Conservation (phyloP, 37 sponge, comb jelly and placozoan species). For the Halisarca cf. caerulea region DNA sequence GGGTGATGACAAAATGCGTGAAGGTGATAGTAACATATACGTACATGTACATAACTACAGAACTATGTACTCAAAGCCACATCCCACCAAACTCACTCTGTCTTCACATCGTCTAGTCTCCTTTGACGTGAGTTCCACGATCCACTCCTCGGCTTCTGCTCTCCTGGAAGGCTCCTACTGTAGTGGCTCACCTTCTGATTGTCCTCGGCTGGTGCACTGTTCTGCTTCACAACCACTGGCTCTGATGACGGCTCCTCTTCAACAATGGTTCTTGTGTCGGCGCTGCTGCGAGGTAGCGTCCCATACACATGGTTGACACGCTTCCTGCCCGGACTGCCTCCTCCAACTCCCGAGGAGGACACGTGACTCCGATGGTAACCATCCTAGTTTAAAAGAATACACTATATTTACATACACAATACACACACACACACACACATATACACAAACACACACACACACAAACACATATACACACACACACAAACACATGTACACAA, state of each 20-base stretch:
- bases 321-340: background rate
- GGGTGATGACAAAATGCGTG: too few species aligned
- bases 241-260: background rate
- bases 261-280: background rate
- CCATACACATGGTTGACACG: background rate
- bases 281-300: background rate
- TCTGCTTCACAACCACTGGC: background rate
- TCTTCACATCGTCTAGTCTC: background rate
- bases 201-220: slow-evolving; percentile 8
- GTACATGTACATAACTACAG: too few species aligned
- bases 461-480: too few species aligned
- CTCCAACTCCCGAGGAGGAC: background rate
- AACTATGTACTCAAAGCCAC: background rate
- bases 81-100: background rate
- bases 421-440: too few species aligned
- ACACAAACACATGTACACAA: too few species aligned
- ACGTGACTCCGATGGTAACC: too few species aligned
- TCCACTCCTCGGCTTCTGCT: slow-evolving; percentile 41
- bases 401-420: too few species aligned
- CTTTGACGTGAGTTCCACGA: slow-evolving; percentile 46
- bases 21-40: background rate
- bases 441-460: too few species aligned
- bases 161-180: slow-evolving; percentile 38
- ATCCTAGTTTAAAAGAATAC: too few species aligned
- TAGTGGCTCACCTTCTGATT: background rate